Evolutionary conservation across 2,888 invertebrate genomes (phyloP).

Genomic region (Platycnemis pennipes): DNA sequence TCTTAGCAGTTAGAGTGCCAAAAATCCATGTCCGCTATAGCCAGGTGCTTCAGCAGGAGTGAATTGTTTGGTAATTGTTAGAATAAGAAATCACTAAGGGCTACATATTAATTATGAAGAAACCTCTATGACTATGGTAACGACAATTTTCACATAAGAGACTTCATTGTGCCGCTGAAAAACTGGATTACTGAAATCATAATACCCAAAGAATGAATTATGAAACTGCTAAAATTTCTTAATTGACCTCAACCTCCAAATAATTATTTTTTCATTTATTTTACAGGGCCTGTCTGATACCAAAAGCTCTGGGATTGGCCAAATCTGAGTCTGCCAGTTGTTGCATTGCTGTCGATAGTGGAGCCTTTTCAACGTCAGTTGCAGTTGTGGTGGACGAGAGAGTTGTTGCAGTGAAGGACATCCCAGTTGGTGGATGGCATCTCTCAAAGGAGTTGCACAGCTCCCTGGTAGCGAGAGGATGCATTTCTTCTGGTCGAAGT

Average conservation of each 20-base stretch:
- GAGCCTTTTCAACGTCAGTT: slow-evolving; percentile 78
- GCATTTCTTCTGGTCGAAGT: slow-evolving; percentile 51
- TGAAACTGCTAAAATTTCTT: neutral
- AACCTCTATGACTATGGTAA: too few species aligned
- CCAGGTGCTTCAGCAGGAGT: too few species aligned
- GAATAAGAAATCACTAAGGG: too few species aligned
- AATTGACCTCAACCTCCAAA: too few species aligned
- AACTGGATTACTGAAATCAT: too few species aligned
- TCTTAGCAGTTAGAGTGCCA: too few species aligned
- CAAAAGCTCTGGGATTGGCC: slow-evolving; percentile 78
- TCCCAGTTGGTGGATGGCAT: slow-evolving; percentile 67
- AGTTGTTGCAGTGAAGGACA: slow-evolving; percentile 75
- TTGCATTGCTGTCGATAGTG: slow-evolving; percentile 79
- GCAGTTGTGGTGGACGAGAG: slow-evolving; percentile 78
- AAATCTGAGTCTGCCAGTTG: slow-evolving; percentile 78
- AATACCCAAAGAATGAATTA: neutral
- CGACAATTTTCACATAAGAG: too few species aligned
- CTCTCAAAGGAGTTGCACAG: slow-evolving; percentile 52
- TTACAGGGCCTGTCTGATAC: slow-evolving; percentile 77
- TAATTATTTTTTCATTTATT: neutral
- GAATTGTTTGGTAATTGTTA: too few species aligned
- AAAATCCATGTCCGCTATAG: too few species aligned
- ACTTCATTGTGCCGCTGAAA: too few species aligned
- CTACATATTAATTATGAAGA: too few species aligned
- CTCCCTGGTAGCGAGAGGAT: slow-evolving; percentile 44